phyloP scores from a whole-genome alignment of 2,113 vertebrate species.

The Hippocampus comes region DNA sequence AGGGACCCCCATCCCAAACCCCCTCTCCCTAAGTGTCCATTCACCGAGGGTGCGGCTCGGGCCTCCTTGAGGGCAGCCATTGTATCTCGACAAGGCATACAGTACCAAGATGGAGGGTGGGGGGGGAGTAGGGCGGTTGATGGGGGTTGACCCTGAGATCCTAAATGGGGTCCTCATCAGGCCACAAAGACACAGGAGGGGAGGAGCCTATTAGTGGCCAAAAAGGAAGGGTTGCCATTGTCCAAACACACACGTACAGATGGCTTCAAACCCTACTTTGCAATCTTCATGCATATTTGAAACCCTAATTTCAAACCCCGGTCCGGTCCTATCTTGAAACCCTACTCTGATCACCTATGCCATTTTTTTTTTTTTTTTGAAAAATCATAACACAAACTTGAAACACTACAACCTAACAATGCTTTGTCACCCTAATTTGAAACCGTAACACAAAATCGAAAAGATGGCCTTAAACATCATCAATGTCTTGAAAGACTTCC shows the following conservation, averaged over 20 bases:
- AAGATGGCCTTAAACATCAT: no score
- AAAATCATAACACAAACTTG: no score
- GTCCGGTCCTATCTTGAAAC: neutral
- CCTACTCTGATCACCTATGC: neutral
- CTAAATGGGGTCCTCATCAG: slow-evolving; percentile 90
- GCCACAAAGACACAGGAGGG: slow-evolving; percentile 65
- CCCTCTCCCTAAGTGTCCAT: slow-evolving; percentile 60
- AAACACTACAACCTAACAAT: no score
- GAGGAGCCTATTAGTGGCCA: slow-evolving; percentile 77
- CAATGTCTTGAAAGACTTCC: no score
- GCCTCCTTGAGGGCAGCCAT: slow-evolving; percentile 84
- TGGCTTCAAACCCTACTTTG: neutral
- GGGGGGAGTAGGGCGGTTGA: neutral
- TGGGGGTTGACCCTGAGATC: slow-evolving; percentile 70
- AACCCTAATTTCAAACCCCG: neutral
- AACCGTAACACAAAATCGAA: no score
- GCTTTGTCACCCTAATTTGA: no score
- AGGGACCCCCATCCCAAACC: slow-evolving; percentile 21
- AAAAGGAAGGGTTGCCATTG: slow-evolving; percentile 86
- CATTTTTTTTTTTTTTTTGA: no score
- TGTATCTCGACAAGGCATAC: slow-evolving; percentile 95
- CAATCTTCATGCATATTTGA: neutral
- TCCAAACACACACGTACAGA: slow-evolving; percentile 53
- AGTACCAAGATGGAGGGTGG: slow-evolving; percentile 70
- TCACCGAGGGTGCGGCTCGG: slow-evolving; percentile 49